A percentile compares a stretch with the other conserved stretches of the same genome.
Conservation (phyloP, 1,140 invertebrate species). For the Heliconius melpomene region DNA sequence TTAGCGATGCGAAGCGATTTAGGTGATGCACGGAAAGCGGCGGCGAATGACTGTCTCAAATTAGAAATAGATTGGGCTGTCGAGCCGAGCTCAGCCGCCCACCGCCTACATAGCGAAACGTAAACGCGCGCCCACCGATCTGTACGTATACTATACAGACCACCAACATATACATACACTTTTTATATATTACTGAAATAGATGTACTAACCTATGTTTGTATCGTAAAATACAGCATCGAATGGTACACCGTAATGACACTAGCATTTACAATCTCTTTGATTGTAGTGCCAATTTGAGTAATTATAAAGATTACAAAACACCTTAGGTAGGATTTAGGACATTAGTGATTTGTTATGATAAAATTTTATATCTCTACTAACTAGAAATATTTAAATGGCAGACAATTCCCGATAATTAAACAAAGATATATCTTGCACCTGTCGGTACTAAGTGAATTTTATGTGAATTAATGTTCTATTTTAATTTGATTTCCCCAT, state of each 20-base stretch:
- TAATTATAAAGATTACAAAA: not conserved
- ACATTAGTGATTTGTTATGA: not conserved
- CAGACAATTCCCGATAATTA: not conserved
- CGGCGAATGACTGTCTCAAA: constrained; percentile 77
- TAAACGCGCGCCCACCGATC: constrained; percentile 29
- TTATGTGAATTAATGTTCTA: no score
- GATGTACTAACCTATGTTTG: not conserved
- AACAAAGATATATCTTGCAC: not conserved
- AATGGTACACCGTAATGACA: not conserved
- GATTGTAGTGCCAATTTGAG: not conserved
- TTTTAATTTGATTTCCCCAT: no score
- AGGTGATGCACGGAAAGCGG: constrained; percentile 73
- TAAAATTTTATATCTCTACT: not conserved
- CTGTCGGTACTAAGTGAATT: not conserved
- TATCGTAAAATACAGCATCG: not conserved
- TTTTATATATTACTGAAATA: not conserved
- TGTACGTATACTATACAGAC: not conserved
- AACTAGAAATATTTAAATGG: not conserved
- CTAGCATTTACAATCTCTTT: constrained; percentile 4
- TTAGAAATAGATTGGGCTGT: constrained; percentile 80
- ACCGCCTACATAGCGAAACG: constrained; percentile 49
- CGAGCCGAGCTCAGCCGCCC: constrained; percentile 60
- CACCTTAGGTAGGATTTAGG: not conserved
- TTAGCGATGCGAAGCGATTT: no score
- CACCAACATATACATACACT: not conserved